Percentiles rank a stretch among this genome's conserved stretches.
These are phyloP conservation scores for Oppia nitens DNA, from an alignment of 1,140 invertebrate genomes.

Conservation along the genomic window DNA sequence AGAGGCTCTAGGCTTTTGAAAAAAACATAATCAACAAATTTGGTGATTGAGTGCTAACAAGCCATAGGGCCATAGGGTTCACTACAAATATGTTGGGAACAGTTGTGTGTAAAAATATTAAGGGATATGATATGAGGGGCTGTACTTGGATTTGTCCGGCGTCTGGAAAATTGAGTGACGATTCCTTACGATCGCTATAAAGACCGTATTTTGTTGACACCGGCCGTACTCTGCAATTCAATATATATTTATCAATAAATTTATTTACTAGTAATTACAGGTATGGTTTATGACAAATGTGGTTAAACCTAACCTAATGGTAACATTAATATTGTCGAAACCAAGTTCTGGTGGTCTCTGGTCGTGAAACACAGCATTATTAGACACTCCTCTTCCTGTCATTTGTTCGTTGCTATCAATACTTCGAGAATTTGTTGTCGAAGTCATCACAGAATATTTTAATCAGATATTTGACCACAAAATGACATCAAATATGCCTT, in stretches of 20 bases:
- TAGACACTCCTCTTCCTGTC: neutral
- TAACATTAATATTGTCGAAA: neutral
- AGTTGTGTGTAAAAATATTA: no score
- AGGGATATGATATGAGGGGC: constrained; percentile 10
- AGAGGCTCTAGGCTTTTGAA: no score
- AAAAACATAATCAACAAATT: no score
- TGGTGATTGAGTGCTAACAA: no score
- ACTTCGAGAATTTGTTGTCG: neutral
- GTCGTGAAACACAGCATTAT: neutral
- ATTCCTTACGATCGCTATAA: neutral
- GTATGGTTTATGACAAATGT: no score
- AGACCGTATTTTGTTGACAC: neutral
- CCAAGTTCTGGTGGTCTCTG: neutral
- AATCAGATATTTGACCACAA: neutral
- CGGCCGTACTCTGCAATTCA: neutral
- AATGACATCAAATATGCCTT: neutral
- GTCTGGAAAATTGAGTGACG: constrained; percentile 24
- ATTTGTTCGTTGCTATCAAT: neutral
- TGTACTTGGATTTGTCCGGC: constrained; percentile 26
- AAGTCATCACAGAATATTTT: neutral
- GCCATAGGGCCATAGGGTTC: no score
- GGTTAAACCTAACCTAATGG: neutral
- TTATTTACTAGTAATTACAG: no score
- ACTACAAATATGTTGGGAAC: no score
- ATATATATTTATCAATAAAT: no score